Base-by-base conservation (phyloP, 2,113 vertebrate species). In the Neopipo cinnamomea region DNA sequence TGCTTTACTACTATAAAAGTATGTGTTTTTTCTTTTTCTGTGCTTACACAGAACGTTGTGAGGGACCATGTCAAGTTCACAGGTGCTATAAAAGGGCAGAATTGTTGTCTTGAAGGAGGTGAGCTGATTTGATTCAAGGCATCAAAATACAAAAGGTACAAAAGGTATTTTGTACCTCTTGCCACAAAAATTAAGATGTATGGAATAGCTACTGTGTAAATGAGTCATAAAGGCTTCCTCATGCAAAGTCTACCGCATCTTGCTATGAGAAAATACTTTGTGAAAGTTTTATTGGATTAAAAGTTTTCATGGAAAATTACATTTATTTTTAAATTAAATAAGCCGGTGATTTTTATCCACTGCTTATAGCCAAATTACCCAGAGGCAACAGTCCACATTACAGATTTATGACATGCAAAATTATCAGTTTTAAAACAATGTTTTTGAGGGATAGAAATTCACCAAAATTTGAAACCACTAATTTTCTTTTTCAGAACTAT, bases 401-500 rank as follows among this genome's bases (percentile, higher is more conserved):
- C 79, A 83, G 95, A 96, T 97, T 96, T 97, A 97, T 86, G 95
- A 89, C 92, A 89, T 91, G 79, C 93, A 97, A 96, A 98, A 97
- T 98, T 94, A 97, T 97, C 97, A 94, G 95, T 50, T 97, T 97
- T 97, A 95, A 97, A 96, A 96, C 68, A 97, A 92, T 91, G 68
- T 96, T 97, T 97, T 95, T 97, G 96, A 97, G 89, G 91, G 95
- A 83, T 97, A 97, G 81, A 95, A 92, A 94, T 84, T 96, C 95
- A 96, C 89, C 92, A 97, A 97, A 96, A 97, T 97, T 96, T 95
- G 94, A 98, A 98, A 98, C 97, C 97, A 96, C 96, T 97, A 94
- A 96, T 96, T 97, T 97, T 97, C 94, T 97, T 97, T 96, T 88
- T 94, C 76, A 89, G 65, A 79, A 92, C 89, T 96, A 66, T 66